A percentile compares a stretch with the other conserved stretches of the same genome.
These are phyloP conservation scores for Drosophila ambigua DNA, from an alignment of 1,140 invertebrate species.

Conservation along the genomic window DNA sequence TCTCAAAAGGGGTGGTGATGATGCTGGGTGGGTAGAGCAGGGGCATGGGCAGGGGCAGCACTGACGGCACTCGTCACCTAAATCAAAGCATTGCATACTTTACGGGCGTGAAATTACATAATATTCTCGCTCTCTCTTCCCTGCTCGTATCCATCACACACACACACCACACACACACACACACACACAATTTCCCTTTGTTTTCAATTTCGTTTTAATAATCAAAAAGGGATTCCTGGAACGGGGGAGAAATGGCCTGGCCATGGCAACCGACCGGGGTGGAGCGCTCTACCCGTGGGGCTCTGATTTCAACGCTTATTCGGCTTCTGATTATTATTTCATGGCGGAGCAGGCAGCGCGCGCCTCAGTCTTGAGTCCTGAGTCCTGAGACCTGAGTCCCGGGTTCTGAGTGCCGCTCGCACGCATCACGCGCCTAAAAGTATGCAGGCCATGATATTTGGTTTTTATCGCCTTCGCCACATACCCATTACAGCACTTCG, in stretches of 20 bases:
- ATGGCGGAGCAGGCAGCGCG: conserved; percentile 43
- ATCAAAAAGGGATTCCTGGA: conserved; percentile 23
- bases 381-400: neutral
- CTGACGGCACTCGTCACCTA: conserved; percentile 56
- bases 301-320: conserved; percentile 79
- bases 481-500: conserved; percentile 21
- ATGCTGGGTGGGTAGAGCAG: too few relatives aligned
- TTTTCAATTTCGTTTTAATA: conserved; percentile 79
- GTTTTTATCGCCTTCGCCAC: conserved; percentile 66
- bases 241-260: conserved; percentile 3
- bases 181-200: conserved; percentile 33
- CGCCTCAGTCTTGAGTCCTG: neutral
- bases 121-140: conserved; percentile 27
- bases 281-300: conserved; percentile 11
- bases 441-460: conserved; percentile 77
- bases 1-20: neutral
- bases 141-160: conserved; percentile 2
- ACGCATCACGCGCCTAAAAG: conserved; percentile 72
- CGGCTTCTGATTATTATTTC: conserved; percentile 81
- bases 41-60: neutral
- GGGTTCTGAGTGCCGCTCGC: conserved; percentile 46
- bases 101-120: conserved; percentile 65
- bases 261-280: conserved; percentile 36
- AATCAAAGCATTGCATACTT: conserved; percentile 67
- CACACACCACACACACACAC: conserved; percentile 1